Evolutionary conservation across 2,797 vertebrate species (phyloP).

Genomic region (Sebastes paucispinis): DNA sequence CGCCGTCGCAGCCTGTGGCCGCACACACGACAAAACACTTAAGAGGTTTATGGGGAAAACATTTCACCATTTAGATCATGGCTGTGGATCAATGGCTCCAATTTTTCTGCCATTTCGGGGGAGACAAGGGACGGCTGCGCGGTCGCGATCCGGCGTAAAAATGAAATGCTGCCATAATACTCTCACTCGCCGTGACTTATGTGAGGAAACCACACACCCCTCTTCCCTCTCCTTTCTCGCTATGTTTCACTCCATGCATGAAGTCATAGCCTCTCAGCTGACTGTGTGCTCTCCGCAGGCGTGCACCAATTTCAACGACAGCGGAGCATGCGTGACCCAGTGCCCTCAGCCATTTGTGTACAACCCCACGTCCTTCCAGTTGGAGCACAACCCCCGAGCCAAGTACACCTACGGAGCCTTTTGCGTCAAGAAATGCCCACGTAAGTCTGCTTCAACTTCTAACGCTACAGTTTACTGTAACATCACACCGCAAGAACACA

Average conservation of each 20-base stretch:
- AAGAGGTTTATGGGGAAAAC: conserved; percentile 76
- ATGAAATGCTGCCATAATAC: conserved; percentile 67
- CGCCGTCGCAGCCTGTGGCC: conserved; percentile 43
- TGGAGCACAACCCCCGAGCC: conserved; percentile 95
- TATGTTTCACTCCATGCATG: not conserved
- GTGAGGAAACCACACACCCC: not conserved
- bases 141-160: conserved; percentile 29
- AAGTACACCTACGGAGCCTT: conserved; percentile 98
- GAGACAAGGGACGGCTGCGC: conserved; percentile 4
- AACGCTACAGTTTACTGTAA: not conserved
- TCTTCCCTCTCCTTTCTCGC: not conserved
- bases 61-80: conserved; percentile 71
- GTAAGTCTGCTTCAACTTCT: conserved; percentile 80
- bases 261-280: conserved; percentile 4
- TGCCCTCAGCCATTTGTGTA: conserved; percentile 97
- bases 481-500: not conserved
- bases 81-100: conserved; percentile 71
- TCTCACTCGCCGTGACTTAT: conserved; percentile 25
- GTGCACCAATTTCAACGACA: conserved; percentile 97
- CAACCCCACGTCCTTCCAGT: conserved; percentile 94
- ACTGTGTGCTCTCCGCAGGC: conserved; percentile 55
- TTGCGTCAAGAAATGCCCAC: conserved; percentile 97
- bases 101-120: conserved; percentile 63
- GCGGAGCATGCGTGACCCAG: conserved; percentile 94
- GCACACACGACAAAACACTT: conserved; percentile 59